Conservation (phyloP, 2,888 invertebrate genomes). For the Caenorhabditis japonica region DNA sequence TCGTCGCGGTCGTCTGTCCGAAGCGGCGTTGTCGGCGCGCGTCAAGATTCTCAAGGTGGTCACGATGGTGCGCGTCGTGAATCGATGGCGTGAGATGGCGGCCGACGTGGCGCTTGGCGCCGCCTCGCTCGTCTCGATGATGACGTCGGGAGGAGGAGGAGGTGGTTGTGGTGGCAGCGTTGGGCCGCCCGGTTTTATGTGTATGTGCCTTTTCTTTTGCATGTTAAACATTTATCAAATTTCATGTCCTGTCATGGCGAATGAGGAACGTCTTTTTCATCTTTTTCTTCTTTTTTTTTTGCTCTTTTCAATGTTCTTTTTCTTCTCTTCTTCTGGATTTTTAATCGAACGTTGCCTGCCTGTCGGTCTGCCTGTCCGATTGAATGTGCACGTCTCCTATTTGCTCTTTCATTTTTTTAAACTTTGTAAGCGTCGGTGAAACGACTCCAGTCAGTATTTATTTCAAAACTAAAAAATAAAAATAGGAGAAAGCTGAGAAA, state of each 20-base stretch:
- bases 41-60: conserved; percentile 76
- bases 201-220: conserved; percentile 22
- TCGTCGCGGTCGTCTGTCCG: conserved; percentile 63
- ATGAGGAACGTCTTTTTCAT: background rate
- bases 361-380: no score
- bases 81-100: conserved; percentile 66
- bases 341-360: no score
- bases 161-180: conserved; percentile 22
- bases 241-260: no score
- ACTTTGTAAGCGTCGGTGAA: no score
- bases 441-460: no score
- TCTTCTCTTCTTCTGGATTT: no score
- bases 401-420: no score
- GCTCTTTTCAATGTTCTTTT: background rate
- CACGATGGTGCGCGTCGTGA: conserved; percentile 75
- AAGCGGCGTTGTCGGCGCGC: conserved; percentile 67
- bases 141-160: conserved; percentile 35
- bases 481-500: no score
- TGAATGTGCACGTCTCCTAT: no score
- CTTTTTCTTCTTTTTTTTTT: conserved; percentile 7
- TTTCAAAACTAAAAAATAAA: no score
- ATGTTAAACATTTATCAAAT: no score
- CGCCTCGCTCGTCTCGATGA: conserved; percentile 62
- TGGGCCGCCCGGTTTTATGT: no score
- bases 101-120: conserved; percentile 60